Conservation (phyloP, 2,797 vertebrate genomes). For the Trachops cirrhosus region DNA sequence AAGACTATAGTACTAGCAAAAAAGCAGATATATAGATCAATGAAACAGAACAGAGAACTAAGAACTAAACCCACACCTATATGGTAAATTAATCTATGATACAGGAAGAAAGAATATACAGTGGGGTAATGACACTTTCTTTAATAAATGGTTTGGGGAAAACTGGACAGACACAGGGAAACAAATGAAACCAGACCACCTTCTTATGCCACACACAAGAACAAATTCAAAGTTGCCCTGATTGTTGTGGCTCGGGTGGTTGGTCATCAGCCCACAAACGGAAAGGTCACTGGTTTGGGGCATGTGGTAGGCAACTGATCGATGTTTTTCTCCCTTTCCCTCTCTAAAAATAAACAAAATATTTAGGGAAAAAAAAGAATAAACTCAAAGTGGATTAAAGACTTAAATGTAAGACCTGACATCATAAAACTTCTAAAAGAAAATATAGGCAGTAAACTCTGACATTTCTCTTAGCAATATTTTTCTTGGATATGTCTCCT, state of each 20-base stretch:
- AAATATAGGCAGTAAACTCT: neutral
- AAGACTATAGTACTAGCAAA: neutral
- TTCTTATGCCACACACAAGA: neutral
- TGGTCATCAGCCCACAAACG: too few species aligned
- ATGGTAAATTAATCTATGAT: neutral
- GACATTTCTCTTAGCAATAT: neutral
- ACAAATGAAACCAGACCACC: neutral
- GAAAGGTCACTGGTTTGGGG: too few species aligned
- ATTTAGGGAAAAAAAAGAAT: neutral
- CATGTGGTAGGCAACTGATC: too few species aligned
- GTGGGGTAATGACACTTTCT: neutral
- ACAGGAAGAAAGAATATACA: neutral
- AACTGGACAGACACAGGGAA: neutral
- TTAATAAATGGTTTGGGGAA: neutral
- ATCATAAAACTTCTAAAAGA: neutral
- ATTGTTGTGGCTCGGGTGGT: too few species aligned
- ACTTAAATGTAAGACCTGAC: neutral
- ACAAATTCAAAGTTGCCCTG: too few species aligned
- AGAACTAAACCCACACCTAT: neutral
- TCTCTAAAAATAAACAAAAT: too few species aligned
- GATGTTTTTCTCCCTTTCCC: too few species aligned
- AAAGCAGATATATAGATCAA: neutral
- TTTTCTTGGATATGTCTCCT: neutral
- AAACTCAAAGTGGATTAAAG: neutral
- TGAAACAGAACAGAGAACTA: neutral